Percentiles rank a stretch among this genome's conserved stretches.
Conservation (phyloP, 2,113 vertebrate genomes). For the Strix uralensis region DNA sequence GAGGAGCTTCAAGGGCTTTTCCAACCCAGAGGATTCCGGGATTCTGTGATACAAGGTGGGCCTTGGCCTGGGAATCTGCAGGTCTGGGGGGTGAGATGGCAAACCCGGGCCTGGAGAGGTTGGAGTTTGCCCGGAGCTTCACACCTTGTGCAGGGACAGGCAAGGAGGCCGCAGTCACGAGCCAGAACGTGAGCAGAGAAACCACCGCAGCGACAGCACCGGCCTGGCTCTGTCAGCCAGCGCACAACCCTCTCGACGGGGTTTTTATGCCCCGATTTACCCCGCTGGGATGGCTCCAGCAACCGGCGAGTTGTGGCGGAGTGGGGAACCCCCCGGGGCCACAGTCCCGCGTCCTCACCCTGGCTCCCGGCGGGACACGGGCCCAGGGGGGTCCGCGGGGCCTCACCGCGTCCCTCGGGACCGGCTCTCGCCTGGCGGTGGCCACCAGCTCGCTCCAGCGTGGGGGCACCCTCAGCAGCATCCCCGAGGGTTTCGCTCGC, state of each 20-base stretch:
- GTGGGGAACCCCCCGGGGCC: not conserved
- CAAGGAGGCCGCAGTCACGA: not conserved
- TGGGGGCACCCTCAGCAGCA: no score
- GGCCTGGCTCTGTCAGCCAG: not conserved
- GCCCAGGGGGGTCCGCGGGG: rapidly evolving
- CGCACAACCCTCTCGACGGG: not conserved
- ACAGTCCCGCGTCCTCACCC: not conserved
- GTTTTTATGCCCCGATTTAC: not conserved
- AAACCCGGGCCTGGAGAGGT: not conserved
- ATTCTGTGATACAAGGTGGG: not conserved
- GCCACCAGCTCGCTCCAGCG: no score
- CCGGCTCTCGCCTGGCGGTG: not conserved
- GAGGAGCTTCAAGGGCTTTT: no score
- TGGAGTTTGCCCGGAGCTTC: not conserved
- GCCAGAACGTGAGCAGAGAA: not conserved
- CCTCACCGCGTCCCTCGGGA: not conserved
- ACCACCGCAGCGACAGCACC: not conserved
- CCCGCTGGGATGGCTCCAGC: not conserved
- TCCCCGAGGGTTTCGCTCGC: not conserved
- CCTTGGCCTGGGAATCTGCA: not conserved
- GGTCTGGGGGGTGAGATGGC: not conserved
- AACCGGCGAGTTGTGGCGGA: not conserved
- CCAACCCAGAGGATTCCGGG: no score
- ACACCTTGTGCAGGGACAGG: not conserved
- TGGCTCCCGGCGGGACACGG: not conserved